Evolutionary conservation across 2,113 vertebrate species (phyloP).

Genomic region (Engystomops pustulosus): DNA sequence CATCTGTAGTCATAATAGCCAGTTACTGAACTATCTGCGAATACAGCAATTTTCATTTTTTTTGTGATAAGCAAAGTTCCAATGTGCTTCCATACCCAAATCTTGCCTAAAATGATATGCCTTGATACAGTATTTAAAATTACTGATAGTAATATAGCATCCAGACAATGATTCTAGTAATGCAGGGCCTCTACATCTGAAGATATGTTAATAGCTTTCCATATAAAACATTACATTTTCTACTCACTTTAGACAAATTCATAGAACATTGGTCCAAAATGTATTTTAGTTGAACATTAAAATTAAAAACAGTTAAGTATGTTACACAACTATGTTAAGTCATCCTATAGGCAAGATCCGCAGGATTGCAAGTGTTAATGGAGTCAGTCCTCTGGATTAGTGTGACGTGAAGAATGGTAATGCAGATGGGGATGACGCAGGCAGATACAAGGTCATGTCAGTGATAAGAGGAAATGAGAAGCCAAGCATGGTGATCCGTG

Average conservation of each 20-base stretch:
- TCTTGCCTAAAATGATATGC: not conserved
- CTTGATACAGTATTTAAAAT: not conserved
- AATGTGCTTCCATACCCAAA: not conserved
- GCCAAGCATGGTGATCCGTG: constrained; percentile 54
- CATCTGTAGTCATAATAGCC: no score
- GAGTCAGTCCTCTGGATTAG: constrained; percentile 10
- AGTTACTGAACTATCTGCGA: not conserved
- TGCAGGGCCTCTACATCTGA: not conserved
- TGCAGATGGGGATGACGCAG: constrained; percentile 38
- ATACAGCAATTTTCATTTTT: not conserved
- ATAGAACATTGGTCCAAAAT: not conserved
- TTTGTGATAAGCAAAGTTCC: not conserved
- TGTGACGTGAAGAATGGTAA: not conserved
- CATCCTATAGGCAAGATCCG: not conserved
- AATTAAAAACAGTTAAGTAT: not conserved
- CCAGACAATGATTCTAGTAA: not conserved
- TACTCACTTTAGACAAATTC: not conserved
- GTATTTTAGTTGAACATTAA: not conserved
- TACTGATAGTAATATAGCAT: not conserved
- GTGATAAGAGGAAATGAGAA: constrained; percentile 56
- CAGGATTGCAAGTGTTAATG: constrained; percentile 28
- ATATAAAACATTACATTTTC: not conserved
- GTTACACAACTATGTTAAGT: constrained; percentile 1
- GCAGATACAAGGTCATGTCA: constrained; percentile 58
- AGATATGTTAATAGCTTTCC: not conserved